Evolutionary conservation across 2,797 vertebrate genomes (phyloP).

Genomic region (Oreochromis grahami): DNA sequence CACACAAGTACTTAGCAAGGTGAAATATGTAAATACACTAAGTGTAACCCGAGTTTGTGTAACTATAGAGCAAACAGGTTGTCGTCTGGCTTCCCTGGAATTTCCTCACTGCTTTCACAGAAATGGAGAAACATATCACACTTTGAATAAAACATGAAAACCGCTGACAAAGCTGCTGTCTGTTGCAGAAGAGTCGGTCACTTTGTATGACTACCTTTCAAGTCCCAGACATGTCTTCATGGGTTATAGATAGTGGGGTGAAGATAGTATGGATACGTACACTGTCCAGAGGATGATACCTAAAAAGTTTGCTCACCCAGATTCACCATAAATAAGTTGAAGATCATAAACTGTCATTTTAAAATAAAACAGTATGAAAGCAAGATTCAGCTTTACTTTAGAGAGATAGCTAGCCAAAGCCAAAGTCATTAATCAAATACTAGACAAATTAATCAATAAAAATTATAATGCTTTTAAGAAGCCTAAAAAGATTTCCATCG

Average conservation of each 20-base stretch:
- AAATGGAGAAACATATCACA: background rate
- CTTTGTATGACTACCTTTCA: background rate
- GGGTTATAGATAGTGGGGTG: background rate
- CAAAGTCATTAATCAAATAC: background rate
- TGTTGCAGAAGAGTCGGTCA: background rate
- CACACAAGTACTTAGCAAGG: constrained; percentile 36
- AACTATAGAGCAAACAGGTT: background rate
- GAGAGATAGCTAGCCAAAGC: background rate
- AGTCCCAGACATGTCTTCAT: background rate
- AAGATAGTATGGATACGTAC: background rate
- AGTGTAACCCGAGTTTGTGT: background rate
- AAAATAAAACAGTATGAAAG: background rate
- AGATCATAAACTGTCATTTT: background rate
- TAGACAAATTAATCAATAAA: background rate
- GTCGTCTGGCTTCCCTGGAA: background rate
- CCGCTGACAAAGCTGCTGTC: background rate
- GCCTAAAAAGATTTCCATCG: background rate
- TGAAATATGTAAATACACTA: constrained; percentile 39
- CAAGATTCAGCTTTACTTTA: background rate
- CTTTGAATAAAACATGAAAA: background rate
- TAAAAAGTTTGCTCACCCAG: background rate
- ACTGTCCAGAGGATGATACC: background rate
- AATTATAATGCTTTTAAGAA: background rate
- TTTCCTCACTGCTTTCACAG: background rate
- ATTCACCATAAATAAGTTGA: background rate